Base-by-base conservation (phyloP, 2,888 invertebrate species). In the Ophion ventricosus region DNA sequence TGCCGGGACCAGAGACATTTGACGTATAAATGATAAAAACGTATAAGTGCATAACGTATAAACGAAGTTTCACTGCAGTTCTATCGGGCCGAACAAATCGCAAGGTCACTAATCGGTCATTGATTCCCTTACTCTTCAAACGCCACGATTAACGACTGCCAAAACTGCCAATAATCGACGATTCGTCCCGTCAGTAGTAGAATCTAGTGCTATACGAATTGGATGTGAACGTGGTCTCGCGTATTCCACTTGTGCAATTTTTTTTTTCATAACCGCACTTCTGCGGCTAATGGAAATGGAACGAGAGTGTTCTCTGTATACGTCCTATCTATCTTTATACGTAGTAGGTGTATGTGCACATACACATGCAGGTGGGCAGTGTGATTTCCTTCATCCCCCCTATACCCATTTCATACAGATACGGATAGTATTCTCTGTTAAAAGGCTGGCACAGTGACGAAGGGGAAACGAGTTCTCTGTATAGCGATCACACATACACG, bases 221-320 rank as follows among this genome's bases (percentile, higher is more conserved):
- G 82, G 59, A 69, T 61, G 56, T 57, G 69, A 43, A 72, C 67
- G 66, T 17, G 72, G 67, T 54, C 61, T 54, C 61, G 59, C 49
- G 49, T 80, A 77, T 80, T 56, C 75, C 79, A 79, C 79, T 82
- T 73, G 74, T 76, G 56, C 82, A 74, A 73, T 76, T 80, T 80
- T 66, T 80, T 69, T 49, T 14, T 17, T 14, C 76, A 67, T 76
- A 73, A 77, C 77, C 77, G 80, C 73, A 76, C 61, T 70, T 70
- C 78, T 70, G 80, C 64, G 66, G 67, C 75, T 66, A 56, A 57
- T 72, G 54, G 57, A 10, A 59, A 49, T 49, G 49, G 17, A 49
- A 49, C 64, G 72, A 67, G 61, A 67, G 66, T 35, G n/a, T 23
- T 29, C 49, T 49, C 49, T 17, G 49, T 49, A 17, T 17, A 49